Conservation (phyloP, 35 echinoderm and acorn worm genomes). For the Lytechinus variegatus region DNA sequence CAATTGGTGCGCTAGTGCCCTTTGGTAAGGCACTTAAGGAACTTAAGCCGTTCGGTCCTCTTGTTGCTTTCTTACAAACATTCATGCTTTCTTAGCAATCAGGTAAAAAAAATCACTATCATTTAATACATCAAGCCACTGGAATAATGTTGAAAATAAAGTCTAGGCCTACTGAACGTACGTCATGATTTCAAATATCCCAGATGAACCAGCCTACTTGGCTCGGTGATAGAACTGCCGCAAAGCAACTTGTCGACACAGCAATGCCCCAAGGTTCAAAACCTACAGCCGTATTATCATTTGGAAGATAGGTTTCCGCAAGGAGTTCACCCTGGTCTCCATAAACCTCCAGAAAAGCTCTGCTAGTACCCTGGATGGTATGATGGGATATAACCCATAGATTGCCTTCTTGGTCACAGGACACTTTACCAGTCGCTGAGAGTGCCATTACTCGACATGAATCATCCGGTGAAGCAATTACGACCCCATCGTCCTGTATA, state of each 20-base stretch:
- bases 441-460: background rate
- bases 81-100: no score
- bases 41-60: no score
- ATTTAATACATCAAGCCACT: no score
- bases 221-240: background rate
- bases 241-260: background rate
- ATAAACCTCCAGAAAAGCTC: background rate
- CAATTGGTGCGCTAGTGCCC: no score
- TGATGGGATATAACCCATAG: background rate
- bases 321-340: background rate
- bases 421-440: background rate
- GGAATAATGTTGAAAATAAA: no score
- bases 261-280: background rate
- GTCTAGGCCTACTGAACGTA: no score
- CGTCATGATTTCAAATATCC: background rate
- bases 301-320: background rate
- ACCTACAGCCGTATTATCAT: background rate
- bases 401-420: background rate
- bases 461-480: background rate
- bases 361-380: background rate
- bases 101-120: no score
- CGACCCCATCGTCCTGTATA: background rate
- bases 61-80: no score
- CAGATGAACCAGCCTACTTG: background rate
- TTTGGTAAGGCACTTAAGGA: no score